Evolutionary conservation across 2,797 vertebrate genomes (phyloP).

Genomic region (Melanotaenia boesemani): DNA sequence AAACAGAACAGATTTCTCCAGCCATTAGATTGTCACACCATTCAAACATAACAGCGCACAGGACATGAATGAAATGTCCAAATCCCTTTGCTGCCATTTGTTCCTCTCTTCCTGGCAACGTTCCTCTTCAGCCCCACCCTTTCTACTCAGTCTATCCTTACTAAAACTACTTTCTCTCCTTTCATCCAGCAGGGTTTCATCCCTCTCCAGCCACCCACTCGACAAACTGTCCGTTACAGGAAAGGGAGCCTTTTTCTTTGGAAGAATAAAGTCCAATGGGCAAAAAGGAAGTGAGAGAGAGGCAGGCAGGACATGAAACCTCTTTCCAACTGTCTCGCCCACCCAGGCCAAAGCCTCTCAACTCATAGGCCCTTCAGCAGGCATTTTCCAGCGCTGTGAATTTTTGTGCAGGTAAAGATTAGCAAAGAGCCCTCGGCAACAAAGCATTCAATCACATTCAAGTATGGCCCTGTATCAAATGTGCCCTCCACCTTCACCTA

Average conservation of each 20-base stretch:
- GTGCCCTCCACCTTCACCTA: constrained; percentile 89
- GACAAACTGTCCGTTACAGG: constrained; percentile 76
- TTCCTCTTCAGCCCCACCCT: constrained; percentile 38
- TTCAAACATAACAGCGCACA: constrained; percentile 87
- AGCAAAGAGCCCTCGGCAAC: constrained; percentile 88
- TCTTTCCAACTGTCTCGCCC: constrained; percentile 59
- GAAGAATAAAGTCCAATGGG: constrained; percentile 53
- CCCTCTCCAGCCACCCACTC: constrained; percentile 33
- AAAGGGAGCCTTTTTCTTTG: constrained; percentile 71
- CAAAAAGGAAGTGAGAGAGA: constrained; percentile 27
- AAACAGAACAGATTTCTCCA: constrained; percentile 77
- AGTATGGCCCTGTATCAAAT: constrained; percentile 92
- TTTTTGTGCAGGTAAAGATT: constrained; percentile 92
- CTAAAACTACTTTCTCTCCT: constrained; percentile 7
- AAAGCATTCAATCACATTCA: constrained; percentile 93
- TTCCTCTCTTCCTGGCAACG: constrained; percentile 81
- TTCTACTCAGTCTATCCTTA: constrained; percentile 29
- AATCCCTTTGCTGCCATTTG: constrained; percentile 86
- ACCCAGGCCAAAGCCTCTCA: constrained; percentile 75
- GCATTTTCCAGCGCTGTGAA: constrained; percentile 77
- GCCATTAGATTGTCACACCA: constrained; percentile 74
- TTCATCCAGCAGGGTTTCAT: constrained; percentile 41
- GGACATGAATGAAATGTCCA: constrained; percentile 90
- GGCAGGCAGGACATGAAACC: constrained; percentile 58
- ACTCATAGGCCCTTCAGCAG: constrained; percentile 77